Evolutionary conservation across 2,888 invertebrate genomes (phyloP), one percentile per base, ranked within the genome.

Genomic region (Bembecia ichneumoniformis): DNA sequence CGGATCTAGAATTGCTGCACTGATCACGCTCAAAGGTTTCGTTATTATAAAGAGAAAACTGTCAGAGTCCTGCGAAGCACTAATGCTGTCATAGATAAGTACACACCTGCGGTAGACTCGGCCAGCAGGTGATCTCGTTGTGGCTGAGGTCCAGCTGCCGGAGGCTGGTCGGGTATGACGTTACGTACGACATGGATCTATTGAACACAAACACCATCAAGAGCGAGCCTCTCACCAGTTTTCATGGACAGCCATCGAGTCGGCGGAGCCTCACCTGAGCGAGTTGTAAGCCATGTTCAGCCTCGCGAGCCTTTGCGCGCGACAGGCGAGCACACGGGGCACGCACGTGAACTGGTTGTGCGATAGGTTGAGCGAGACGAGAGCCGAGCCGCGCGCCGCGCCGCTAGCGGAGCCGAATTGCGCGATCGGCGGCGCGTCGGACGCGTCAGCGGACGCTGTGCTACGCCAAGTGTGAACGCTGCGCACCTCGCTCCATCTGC

Each of bases 221-320:
- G 34, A 46, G 3, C 10, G n/a, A 3, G 15, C 13, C 10, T 5
- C n/a, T n/a, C 2, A 10, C 13, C 43, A 5, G 35, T n/a, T 9
- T 20, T 5, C 35, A 20, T n/a, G 35, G 16, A 14, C 3, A 13
- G 14, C 34, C n/a, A 14, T 17, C 9, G 16, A 11, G 20, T 17
- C 0, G 20, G 20, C 20, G 1, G 20, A 28, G 20, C 3, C 40
- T 47, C 50, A 80, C 60, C 90, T 74, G 47, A 91, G 83, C 52
- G 92, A 92, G 77, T 99, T 99, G 68, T 96, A 95, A 0, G 97
- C 93, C 90, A 99, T 91, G 72, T 97, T 97, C 13, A 99, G 89
- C 40, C 96, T 88, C 0, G 95, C 93, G 28, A 99, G 89, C 60
- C 92, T 91, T 0, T 96, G 94, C 3, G 96, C 97, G 51, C 96